These are phyloP conservation scores for Catharus bicknelli DNA, from an alignment of 2,113 vertebrate species.

Conservation along the genomic window DNA sequence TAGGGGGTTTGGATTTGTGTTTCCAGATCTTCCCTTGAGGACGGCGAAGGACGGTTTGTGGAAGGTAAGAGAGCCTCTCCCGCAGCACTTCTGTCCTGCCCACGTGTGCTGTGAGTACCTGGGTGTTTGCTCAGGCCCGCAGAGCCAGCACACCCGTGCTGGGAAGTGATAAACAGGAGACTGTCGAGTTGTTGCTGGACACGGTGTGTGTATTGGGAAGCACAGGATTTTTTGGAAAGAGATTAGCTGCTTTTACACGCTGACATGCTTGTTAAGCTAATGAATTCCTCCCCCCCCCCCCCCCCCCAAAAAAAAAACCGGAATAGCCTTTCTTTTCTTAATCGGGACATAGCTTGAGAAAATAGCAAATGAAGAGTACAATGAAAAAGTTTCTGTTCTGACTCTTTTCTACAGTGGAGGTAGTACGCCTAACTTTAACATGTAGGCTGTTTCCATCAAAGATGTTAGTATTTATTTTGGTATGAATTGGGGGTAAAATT, in stretches of 20 bases:
- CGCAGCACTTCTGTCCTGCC: not conserved
- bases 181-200: not conserved
- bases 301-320: not conserved
- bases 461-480: not conserved
- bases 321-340: not conserved
- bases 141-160: not conserved
- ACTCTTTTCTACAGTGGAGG: not conserved
- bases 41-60: constrained; percentile 7
- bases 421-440: not conserved
- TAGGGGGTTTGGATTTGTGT: not conserved
- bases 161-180: not conserved
- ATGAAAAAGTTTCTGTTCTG: not conserved
- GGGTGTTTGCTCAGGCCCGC: not conserved
- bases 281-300: not conserved
- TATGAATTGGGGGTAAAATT: not conserved
- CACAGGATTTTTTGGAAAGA: not conserved
- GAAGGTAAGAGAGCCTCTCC: constrained; percentile 59
- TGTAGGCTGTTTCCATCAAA: not conserved
- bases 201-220: not conserved
- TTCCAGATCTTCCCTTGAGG: constrained; percentile 49
- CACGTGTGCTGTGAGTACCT: not conserved
- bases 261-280: not conserved
- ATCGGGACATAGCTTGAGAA: not conserved
- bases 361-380: not conserved
- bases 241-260: not conserved